These are phyloP conservation scores for Branchipolynoe longqiensis DNA, from an alignment of 2,888 invertebrate species.

Conservation along the genomic window DNA sequence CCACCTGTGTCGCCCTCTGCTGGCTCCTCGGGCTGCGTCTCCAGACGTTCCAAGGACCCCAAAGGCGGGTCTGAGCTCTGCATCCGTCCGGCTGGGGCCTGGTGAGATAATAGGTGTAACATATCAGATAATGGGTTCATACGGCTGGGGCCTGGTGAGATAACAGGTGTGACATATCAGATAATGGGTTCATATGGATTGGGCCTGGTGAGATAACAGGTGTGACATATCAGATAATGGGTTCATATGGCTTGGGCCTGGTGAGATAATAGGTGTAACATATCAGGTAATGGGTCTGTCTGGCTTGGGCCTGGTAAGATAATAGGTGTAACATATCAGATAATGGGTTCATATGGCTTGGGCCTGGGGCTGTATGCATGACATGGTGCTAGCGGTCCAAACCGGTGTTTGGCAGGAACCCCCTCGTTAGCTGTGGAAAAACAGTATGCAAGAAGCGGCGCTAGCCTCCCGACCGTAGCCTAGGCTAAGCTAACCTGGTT, in stretches of 20 bases:
- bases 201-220: conserved; percentile 13
- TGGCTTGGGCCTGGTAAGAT: too few species aligned
- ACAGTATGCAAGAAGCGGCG: too few species aligned
- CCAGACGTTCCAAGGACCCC: conserved; percentile 61
- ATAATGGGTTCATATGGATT: not conserved
- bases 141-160: conserved; percentile 18
- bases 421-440: too few species aligned
- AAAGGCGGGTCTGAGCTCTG: conserved; percentile 27
- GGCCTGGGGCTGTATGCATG: too few species aligned
- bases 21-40: conserved; percentile 62
- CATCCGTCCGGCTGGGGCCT: conserved; percentile 22
- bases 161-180: not conserved
- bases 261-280: not conserved
- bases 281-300: too few species aligned
- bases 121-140: conserved; percentile 18
- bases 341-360: too few species aligned
- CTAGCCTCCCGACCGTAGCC: too few species aligned
- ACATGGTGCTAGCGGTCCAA: too few species aligned
- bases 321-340: too few species aligned
- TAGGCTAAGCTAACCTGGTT: too few species aligned
- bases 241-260: conserved; percentile 24
- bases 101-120: not conserved
- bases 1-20: conserved; percentile 51
- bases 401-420: too few species aligned
- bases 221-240: not conserved